These are phyloP conservation scores for Vulpes lagopus DNA, from an alignment of 2,113 vertebrate species.

Conservation along the genomic window DNA sequence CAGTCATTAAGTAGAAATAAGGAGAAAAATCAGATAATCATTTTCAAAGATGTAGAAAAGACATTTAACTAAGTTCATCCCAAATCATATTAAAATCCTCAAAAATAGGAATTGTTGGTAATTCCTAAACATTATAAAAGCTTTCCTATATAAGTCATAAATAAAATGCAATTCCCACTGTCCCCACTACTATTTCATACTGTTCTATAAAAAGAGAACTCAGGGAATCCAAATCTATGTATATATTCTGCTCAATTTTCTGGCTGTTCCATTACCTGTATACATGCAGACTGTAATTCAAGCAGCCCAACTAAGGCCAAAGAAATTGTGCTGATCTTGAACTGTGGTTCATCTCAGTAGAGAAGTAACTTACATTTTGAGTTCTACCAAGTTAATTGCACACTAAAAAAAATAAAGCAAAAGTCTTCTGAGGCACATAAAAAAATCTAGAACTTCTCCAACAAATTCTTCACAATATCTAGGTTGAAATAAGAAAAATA, in stretches of 20 bases:
- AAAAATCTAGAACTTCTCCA: not conserved
- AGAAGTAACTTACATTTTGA: not conserved
- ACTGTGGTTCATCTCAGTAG: not conserved
- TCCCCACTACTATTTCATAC: not conserved
- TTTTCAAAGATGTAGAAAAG: not conserved
- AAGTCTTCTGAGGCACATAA: not conserved
- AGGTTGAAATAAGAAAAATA: not conserved
- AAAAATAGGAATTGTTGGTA: not conserved
- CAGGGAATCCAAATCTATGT: not conserved
- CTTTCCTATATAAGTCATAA: not conserved
- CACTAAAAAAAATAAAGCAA: not conserved
- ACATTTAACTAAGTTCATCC: not conserved
- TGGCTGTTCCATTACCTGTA: not conserved
- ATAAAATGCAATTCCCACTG: fast-evolving
- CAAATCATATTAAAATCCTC: not conserved
- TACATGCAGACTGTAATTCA: fast-evolving
- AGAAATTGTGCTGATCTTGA: too few species aligned
- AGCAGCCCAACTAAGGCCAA: too few species aligned
- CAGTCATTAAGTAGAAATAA: not conserved
- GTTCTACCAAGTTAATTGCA: not conserved
- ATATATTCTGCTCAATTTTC: not conserved
- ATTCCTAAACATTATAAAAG: too few species aligned
- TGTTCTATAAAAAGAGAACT: not conserved
- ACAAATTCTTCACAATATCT: not conserved
- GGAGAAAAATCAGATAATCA: not conserved